Conservation (phyloP, 2,797 vertebrate genomes). For the Rhyacichthys aspro region DNA sequence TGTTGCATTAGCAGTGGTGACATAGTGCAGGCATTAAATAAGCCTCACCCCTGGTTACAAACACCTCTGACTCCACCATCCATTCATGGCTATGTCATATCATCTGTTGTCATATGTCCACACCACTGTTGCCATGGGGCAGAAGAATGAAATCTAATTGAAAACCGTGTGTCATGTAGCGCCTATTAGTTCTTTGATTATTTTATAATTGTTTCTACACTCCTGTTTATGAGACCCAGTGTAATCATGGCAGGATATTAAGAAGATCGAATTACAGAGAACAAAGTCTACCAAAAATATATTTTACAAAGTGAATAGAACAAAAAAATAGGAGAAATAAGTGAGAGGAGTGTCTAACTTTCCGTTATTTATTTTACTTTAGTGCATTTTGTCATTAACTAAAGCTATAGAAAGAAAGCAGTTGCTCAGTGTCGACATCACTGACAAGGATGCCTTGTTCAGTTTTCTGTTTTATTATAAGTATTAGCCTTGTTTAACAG, state of each 20-base stretch:
- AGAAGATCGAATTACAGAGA: slow-evolving; percentile 2
- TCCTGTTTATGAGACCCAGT: slow-evolving; percentile 45
- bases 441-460: too few species aligned
- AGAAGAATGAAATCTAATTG: slow-evolving; percentile 42
- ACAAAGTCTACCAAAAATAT: background rate
- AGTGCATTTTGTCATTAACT: too few species aligned
- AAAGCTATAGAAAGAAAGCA: too few species aligned
- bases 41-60: slow-evolving; percentile 28
- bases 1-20: slow-evolving; percentile 19
- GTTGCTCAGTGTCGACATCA: too few species aligned
- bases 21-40: slow-evolving; percentile 39
- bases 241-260: slow-evolving; percentile 65
- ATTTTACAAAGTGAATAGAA: background rate
- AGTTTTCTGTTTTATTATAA: too few species aligned
- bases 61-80: slow-evolving; percentile 12
- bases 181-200: slow-evolving; percentile 61
- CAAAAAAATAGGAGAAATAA: background rate
- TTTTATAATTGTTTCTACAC: slow-evolving; percentile 45
- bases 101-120: slow-evolving; percentile 24
- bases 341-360: too few species aligned
- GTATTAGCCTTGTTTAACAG: too few species aligned
- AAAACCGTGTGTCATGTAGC: slow-evolving; percentile 42
- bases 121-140: slow-evolving; percentile 31
- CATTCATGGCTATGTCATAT: slow-evolving; percentile 34
- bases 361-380: too few species aligned